Evolutionary conservation across 1,140 invertebrate species (phyloP).

Genomic region (Drosophila nikananu): DNA sequence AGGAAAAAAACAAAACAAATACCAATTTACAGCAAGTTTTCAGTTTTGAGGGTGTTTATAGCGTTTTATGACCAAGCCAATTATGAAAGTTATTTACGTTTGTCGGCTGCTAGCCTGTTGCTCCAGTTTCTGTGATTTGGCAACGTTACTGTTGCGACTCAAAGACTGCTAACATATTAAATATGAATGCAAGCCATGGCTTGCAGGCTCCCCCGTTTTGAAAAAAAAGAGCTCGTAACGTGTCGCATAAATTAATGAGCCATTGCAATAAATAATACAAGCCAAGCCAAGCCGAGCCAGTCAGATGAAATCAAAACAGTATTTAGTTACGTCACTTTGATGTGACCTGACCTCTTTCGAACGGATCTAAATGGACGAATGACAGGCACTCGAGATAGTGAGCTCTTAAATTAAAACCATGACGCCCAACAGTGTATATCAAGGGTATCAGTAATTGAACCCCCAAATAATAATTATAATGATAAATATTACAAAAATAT

Average conservation of each 20-base stretch:
- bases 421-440: constrained; percentile 5
- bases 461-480: not conserved
- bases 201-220: too few relatives aligned
- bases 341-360: constrained; percentile 37
- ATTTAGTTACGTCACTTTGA: constrained; percentile 37
- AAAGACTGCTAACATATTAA: constrained; percentile 21
- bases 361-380: not conserved
- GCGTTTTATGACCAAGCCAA: constrained; percentile 22
- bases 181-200: constrained; percentile 6
- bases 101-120: not conserved
- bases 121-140: constrained; percentile 46
- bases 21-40: not conserved
- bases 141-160: constrained; percentile 30
- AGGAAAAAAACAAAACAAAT: not conserved
- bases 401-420: constrained; percentile 25
- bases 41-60: constrained; percentile 14
- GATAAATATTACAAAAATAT: constrained; percentile 1
- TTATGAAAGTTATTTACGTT: constrained; percentile 49
- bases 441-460: not conserved
- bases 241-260: constrained; percentile 58
- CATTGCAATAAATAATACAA: constrained; percentile 44
- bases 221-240: constrained; percentile 20
- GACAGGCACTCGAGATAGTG: constrained; percentile 7
- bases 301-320: constrained; percentile 19
- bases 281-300: not conserved